Base-by-base conservation (phyloP, 2,797 vertebrate genomes). In the Lophotriccus pileatus region DNA sequence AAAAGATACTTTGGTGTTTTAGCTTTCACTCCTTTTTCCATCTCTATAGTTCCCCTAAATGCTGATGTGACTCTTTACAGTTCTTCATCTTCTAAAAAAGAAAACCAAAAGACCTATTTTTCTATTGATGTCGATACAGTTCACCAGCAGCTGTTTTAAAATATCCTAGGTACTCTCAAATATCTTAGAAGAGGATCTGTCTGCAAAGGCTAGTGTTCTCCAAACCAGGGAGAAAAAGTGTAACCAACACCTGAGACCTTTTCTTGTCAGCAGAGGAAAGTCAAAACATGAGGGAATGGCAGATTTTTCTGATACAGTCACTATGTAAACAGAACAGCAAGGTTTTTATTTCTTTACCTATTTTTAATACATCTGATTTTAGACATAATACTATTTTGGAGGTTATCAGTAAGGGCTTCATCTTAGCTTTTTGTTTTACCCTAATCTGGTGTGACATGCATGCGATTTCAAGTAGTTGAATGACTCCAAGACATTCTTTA, bases 401-500 rank as follows among this genome's bases (percentile, higher is more conserved):
- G 7, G 4, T 34, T 52, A 23, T 41, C 2, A 74, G 3, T 30
- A 67, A 50, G 39, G 11, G 1, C 6, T 81, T 85, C 11, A 2
- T 3, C 52, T 72, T 60, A 13, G n/a, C 19, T 82, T 82, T 73
- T 12, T 37, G 4, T 84, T 81, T 75, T 75, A 44, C 13, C 27
- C 5, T 67, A 63, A 30, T 59, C 22, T 37, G 5, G 1, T 80
- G 27, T 53, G 37, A 63, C 0, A 2, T 69, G 14, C 8, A 2
- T 37, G 2, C 15, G 19, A 68, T 59, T 90, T 83, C 49, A n/a
- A 11, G 27, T 39, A 46, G 7, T 10, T 66, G 52, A 7, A 37
- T 74, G 24, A 68, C 37, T 88, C 18, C 25, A 85, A 75, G 4
- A 1, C 3, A 49, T 76, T 56, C 14, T 79, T 64, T 79, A 28